These are phyloP conservation scores for Nephrotoma appendiculata DNA, from an alignment of 2,888 invertebrate genomes.

Conservation along the genomic window DNA sequence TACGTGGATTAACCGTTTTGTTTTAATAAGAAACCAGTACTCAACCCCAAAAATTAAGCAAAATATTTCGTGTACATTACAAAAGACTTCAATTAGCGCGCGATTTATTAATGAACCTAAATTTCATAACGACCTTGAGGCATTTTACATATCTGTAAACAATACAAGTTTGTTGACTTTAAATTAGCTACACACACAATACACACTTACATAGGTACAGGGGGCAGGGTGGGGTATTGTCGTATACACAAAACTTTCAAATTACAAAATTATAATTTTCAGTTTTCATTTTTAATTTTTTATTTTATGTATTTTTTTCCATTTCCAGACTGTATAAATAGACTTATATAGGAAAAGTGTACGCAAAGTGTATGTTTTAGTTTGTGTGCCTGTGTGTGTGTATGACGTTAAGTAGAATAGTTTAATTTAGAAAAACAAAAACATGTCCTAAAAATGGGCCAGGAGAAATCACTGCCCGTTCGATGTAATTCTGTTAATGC, in stretches of 20 bases:
- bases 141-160: background rate
- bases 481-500: background rate
- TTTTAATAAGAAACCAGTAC: background rate
- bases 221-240: background rate
- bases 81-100: background rate
- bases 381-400: background rate
- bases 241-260: background rate
- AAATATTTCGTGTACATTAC: background rate
- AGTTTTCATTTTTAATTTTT: background rate
- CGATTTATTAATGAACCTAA: background rate
- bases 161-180: background rate
- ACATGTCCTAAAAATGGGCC: conserved; percentile 28
- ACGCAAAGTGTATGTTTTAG: background rate
- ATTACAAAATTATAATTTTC: background rate
- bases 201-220: background rate
- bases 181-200: background rate
- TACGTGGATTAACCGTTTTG: background rate
- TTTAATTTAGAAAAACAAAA: conserved; percentile 11
- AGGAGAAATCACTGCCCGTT: conserved; percentile 31
- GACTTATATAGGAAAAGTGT: background rate
- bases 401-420: background rate
- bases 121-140: background rate
- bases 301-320: background rate
- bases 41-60: background rate
- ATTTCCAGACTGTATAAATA: background rate